Evolutionary conservation across 2,113 vertebrate genomes (phyloP).

Genomic region (Plecotus auritus): DNA sequence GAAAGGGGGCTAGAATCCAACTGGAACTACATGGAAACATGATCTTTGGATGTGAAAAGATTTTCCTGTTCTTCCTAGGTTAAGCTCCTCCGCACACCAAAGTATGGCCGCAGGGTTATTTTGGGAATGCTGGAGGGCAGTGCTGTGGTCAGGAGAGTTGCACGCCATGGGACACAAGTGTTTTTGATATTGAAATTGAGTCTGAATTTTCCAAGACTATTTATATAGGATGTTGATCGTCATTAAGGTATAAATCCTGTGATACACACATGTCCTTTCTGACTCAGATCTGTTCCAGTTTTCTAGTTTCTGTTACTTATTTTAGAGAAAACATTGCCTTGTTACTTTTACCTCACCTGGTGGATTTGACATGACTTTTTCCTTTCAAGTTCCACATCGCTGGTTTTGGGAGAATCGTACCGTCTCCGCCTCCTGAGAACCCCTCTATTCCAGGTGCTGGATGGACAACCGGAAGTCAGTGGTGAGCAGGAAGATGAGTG

Average conservation of each 20-base stretch:
- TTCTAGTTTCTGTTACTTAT: constrained; percentile 20
- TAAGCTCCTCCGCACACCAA: neutral
- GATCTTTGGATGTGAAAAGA: neutral
- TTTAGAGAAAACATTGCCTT: neutral
- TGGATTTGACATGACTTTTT: neutral
- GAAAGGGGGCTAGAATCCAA: neutral
- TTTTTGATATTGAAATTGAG: neutral
- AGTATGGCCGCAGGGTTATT: neutral
- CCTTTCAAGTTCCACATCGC: neutral
- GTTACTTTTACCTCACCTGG: constrained; percentile 20
- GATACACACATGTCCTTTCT: neutral
- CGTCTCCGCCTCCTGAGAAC: neutral
- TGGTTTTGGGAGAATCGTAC: neutral
- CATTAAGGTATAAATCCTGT: neutral
- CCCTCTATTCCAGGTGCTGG: neutral
- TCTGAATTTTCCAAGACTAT: neutral
- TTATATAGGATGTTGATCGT: neutral
- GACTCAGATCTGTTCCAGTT: neutral
- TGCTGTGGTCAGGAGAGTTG: neutral
- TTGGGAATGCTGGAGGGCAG: neutral
- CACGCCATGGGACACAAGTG: neutral
- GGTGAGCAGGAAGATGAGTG: neutral
- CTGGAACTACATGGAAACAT: neutral
- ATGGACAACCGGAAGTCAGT: neutral
- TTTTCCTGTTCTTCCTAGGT: neutral